Percentiles rank a stretch among this genome's conserved stretches.
Evolutionary conservation across 2,113 vertebrate genomes (phyloP).

Genomic region (Festucalex cinctus): DNA sequence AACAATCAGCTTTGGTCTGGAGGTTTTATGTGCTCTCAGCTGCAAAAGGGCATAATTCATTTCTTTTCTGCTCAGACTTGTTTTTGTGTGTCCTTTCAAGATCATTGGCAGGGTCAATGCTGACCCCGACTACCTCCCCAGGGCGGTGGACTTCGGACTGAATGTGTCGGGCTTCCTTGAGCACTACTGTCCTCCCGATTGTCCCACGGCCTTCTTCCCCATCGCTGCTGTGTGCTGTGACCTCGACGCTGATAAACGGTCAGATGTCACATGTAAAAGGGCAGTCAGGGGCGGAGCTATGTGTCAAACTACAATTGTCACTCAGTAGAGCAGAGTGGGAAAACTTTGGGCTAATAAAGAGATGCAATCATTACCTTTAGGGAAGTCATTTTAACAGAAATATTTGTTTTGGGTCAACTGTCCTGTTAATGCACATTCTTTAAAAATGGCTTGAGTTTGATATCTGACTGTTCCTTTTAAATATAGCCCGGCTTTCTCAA

Average conservation of each 20-base stretch:
- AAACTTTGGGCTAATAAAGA: too few species aligned
- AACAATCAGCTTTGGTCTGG: slow-evolving; percentile 20
- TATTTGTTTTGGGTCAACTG: too few species aligned
- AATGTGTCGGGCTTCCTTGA: slow-evolving; percentile 92
- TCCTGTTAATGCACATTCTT: too few species aligned
- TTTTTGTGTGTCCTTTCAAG: slow-evolving; percentile 59
- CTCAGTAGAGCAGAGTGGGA: too few species aligned
- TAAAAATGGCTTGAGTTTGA: neutral
- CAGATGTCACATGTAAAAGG: slow-evolving; percentile 18
- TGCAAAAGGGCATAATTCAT: neutral
- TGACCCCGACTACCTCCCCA: slow-evolving; percentile 93
- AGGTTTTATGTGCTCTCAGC: slow-evolving; percentile 29
- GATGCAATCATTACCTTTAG: too few species aligned
- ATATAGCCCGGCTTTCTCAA: slow-evolving; percentile 83
- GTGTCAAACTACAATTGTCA: too few species aligned
- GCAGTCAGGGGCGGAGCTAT: neutral
- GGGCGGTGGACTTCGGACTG: slow-evolving; percentile 90
- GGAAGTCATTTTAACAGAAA: too few species aligned
- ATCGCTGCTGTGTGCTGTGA: slow-evolving; percentile 91
- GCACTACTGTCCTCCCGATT: slow-evolving; percentile 83
- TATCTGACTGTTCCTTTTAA: neutral
- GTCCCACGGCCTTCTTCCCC: slow-evolving; percentile 89
- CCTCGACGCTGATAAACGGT: slow-evolving; percentile 93
- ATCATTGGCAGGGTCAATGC: slow-evolving; percentile 95
- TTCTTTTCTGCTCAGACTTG: neutral